Base-by-base conservation (phyloP, 30 jellyfish, hydroid and myxozoan species). In the Cassiopea andromeda region DNA sequence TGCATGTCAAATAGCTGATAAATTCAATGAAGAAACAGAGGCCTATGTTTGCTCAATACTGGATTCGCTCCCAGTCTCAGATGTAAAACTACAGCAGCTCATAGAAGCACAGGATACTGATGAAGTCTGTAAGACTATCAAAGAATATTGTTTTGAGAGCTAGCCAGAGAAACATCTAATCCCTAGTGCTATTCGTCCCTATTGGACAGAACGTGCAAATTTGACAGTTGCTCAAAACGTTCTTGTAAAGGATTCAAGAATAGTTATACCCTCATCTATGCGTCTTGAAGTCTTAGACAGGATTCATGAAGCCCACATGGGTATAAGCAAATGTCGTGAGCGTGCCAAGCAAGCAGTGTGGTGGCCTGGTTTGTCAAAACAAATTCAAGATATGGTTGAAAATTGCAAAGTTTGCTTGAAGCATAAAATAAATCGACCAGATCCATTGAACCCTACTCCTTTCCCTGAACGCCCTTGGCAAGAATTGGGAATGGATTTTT, bases 331-430 rank as follows among this genome's bases (percentile, higher is more conserved):
- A 50, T 85, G 93, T 60, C 77, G 54, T 17, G 90, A 73, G 61
- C 78, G 66, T 7, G 93, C 88, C 16, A 72, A 59, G 19, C 76
- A 71, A 59, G 46, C 80, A 10, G 90, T 85, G 57, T 70, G 88
- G 93, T 71, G 88, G 83, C 93, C 93, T 10, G 93, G 93, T 44
- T 27, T 85, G 46, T 38, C 66, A 17, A 85, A n/a, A 18, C 61
- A 72, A 73, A 85, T 85, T 10, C 71, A 72, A 44, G 78, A 72
- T 59, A 50, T 83, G 77, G 91, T 83, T 12, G 59, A 83, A 10
- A 46, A 19, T 45, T 81, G 89, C 57, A 3, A 64, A n/a, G 45
- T 45, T n/a, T 59, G 89, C 67, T 47, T 13, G 69, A 64, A 48
- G 67, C 44, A 44, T 44, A 71, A 16, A 27, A 44, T 9, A 2